Conservation (phyloP, 2,797 vertebrate genomes). For the Phoxinus dragarum region DNA sequence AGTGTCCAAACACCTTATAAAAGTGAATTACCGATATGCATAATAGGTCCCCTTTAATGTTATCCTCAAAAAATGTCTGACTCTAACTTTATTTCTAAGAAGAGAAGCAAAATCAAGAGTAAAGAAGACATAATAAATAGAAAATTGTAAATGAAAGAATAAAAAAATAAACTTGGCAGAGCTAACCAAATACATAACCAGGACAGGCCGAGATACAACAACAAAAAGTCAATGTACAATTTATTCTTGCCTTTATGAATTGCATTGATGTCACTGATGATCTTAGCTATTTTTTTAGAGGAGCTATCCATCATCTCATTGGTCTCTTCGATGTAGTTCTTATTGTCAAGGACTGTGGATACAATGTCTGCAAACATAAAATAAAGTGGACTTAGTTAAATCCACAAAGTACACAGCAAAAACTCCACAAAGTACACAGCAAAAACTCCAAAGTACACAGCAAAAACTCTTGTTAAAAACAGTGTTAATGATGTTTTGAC, state of each 20-base stretch:
- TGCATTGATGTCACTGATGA: conserved; percentile 75
- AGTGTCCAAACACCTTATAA: no score
- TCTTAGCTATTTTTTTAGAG: conserved; percentile 74
- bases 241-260: conserved; percentile 81
- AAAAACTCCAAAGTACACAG: no score
- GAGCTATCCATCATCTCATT: conserved; percentile 78
- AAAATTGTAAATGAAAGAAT: not conserved
- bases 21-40: no score
- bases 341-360: conserved; percentile 76
- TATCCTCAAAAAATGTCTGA: no score
- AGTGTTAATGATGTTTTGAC: no score
- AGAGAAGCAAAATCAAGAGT: not conserved
- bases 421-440: no score
- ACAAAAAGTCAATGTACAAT: not conserved
- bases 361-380: conserved; percentile 72
- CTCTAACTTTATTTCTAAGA: not conserved
- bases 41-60: no score
- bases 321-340: conserved; percentile 83
- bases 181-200: not conserved
- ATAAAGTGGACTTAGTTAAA: not conserved
- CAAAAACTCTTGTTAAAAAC: no score
- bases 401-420: not conserved
- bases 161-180: not conserved
- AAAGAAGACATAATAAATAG: not conserved
- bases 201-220: not conserved